These are phyloP conservation scores for Lithosia quadra DNA, from an alignment of 2,888 invertebrate genomes.

Conservation along the genomic window DNA sequence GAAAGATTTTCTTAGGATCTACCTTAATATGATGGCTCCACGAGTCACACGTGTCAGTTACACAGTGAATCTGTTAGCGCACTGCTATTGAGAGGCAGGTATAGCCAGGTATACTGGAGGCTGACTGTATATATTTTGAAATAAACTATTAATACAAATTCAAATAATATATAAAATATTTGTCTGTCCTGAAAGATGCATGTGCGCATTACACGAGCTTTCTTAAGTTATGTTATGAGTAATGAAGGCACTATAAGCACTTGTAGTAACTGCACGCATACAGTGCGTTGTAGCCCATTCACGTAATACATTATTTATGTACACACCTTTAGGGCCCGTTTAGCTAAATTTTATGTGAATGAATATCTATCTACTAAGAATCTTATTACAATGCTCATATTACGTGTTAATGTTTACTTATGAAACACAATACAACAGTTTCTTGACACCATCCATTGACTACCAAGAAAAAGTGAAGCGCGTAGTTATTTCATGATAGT, in stretches of 20 bases:
- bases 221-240: not conserved
- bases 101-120: not conserved
- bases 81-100: not conserved
- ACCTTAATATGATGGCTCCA: not conserved
- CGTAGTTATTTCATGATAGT: not conserved
- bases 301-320: not conserved
- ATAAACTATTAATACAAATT: not conserved
- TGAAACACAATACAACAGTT: conserved; percentile 12
- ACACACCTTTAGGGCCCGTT: not conserved
- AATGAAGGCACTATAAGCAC: not conserved
- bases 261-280: not conserved
- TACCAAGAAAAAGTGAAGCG: conserved; percentile 11
- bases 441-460: conserved; percentile 14
- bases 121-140: not conserved
- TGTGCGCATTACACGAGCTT: not conserved
- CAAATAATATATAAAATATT: not conserved
- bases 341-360: conserved; percentile 11
- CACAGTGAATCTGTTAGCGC: not conserved
- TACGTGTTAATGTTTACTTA: conserved; percentile 14
- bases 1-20: too few relatives aligned
- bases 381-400: conserved; percentile 11
- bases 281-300: not conserved
- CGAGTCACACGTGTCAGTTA: not conserved
- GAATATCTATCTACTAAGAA: conserved; percentile 8
- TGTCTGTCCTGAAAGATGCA: not conserved